Evolutionary conservation across 2,888 invertebrate species (phyloP).

Genomic region (Empis livida): DNA sequence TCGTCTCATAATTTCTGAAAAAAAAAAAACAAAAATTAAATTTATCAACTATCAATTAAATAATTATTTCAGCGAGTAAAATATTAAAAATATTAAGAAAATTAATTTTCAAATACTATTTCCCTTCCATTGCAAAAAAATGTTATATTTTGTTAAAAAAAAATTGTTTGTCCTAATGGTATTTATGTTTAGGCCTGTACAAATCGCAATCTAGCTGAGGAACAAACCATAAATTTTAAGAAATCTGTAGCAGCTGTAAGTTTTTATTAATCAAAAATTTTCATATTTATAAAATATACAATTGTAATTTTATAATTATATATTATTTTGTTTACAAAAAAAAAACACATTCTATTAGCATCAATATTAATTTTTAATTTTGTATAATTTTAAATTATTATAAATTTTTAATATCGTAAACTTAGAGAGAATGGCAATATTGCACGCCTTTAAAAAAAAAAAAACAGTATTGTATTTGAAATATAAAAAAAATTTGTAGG

Average conservation of each 20-base stretch:
- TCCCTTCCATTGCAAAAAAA: not conserved
- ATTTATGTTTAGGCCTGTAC: conserved; percentile 45
- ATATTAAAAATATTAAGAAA: not conserved
- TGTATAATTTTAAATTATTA: not conserved
- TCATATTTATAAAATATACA: no score
- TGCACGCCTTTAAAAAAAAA: no score
- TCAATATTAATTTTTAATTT: no score
- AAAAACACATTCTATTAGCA: no score
- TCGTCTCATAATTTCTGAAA: conserved; percentile 7
- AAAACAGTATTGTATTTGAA: no score
- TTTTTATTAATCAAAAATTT: conserved; percentile 20
- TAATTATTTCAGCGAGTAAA: not conserved
- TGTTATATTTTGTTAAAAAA: not conserved
- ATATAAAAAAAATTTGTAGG: no score
- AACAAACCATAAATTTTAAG: conserved; percentile 58
- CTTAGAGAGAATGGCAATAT: no score
- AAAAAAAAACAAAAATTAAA: not conserved
- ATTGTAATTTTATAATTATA: no score
- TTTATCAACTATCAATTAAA: not conserved
- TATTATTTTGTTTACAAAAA: no score
- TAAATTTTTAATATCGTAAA: no score
- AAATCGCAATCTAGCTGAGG: conserved; percentile 58
- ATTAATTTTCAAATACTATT: not conserved
- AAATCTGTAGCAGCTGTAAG: conserved; percentile 64
- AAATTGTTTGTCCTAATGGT: not conserved